Conservation (phyloP, 2,888 invertebrate species). For the Acleris literana region DNA sequence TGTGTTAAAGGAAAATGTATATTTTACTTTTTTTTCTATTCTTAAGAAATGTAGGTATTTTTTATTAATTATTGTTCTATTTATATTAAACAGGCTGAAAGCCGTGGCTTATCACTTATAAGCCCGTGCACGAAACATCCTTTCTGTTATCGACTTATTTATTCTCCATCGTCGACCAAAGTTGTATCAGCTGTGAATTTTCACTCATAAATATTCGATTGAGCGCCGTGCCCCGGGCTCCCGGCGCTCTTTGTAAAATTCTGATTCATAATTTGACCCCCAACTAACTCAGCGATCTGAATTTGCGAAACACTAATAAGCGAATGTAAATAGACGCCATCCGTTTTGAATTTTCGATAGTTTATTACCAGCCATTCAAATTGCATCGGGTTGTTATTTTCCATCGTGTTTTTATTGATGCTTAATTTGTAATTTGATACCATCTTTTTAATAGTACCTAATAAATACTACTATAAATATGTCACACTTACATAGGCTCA, state of each 20-base stretch:
- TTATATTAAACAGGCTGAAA: too few species aligned
- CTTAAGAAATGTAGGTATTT: too few species aligned
- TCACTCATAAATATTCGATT: conserved; percentile 80
- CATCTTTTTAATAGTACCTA: too few species aligned
- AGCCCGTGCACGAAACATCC: conserved; percentile 21
- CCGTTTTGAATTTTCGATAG: conserved; percentile 28
- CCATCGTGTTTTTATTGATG: too few species aligned
- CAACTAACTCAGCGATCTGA: conserved; percentile 59
- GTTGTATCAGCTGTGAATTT: conserved; percentile 78
- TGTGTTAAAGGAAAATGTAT: too few species aligned
- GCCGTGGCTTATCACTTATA: conserved; percentile 10
- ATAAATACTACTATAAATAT: too few species aligned
- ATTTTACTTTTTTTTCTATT: too few species aligned
- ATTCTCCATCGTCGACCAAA: conserved; percentile 40
- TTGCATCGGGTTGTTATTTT: too few species aligned
- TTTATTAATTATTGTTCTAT: too few species aligned
- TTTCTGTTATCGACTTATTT: conserved; percentile 33
- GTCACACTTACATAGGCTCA: too few species aligned
- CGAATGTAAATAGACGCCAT: conserved; percentile 40
- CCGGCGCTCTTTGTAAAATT: conserved; percentile 63
- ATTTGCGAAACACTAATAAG: conserved; percentile 59
- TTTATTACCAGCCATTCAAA: conserved; percentile 23
- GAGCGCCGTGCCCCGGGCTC: conserved; percentile 52
- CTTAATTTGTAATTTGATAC: too few species aligned
- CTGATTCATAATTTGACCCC: conserved; percentile 73